Evolutionary conservation across 2,888 invertebrate species (phyloP), one percentile per base, ranked within the genome.

Genomic region (Ochropleura plecta): DNA sequence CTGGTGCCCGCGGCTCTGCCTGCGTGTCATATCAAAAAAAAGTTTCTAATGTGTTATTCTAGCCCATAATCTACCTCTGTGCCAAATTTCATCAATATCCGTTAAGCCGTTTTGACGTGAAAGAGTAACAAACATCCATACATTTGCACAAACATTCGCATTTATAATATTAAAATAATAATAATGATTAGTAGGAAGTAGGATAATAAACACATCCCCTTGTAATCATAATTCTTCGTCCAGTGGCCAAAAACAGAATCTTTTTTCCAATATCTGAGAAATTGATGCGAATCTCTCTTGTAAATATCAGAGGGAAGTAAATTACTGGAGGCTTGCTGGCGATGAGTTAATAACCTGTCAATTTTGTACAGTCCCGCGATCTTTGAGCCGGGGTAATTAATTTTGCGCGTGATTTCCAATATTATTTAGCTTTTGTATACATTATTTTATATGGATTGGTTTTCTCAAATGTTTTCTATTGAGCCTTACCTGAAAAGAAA

Each of bases 321-420:
- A 81, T 78, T 73, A 73, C 48, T 44, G 9, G 10, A 48, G 20
- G 77, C 14, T 73, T 73, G 59, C 48, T 42, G 18, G 74, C 20
- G 53, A 66, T 66, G 74, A 65, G 49, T 78, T 80, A 81, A 81
- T 77, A 68, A 82, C 78, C 65, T 78, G 65, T 66, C 78, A 74
- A 14, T 74, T 55, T 73, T 48, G 64, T 42, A 53, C 53, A 55
- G 44, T 44, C 14, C 44, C n/a, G 12, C 30, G 48, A 44, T 80
- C 65, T 65, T 73, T 73, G 60, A 60, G 74, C 40, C 18, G 16
- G 16, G 44, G 0, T 55, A 71, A 79, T 63, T 71, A 76, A 79
- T 79, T 49, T n/a, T 57, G 44, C 55, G n/a, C 55, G 20, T 79
- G 62, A 57, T 71, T 71, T 63, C 49, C 70, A 48, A 49, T 48